Evolutionary conservation across 2,888 invertebrate genomes (phyloP), one percentile per base, ranked within the genome.

Genomic region (Epinotia brunnichana): DNA sequence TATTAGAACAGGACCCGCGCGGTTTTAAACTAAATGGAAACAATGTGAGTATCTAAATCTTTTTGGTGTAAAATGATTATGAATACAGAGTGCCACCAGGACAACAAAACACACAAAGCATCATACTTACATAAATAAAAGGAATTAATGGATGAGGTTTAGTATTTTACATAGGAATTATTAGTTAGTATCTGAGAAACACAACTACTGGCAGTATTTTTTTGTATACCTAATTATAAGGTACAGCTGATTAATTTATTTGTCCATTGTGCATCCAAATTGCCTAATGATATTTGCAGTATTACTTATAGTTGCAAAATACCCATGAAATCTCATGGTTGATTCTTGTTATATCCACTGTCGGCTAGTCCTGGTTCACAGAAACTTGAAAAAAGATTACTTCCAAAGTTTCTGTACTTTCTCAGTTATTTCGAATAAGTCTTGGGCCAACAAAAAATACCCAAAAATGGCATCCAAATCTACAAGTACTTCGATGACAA

Each of bases 201-300:
- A 21, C 21, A 21, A 21, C 54, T 54, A 54, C 54, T 21, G 19
- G 21, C 54, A 54, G 54, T 21, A 13, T 48, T 21, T 13, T 15
- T 54, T 54, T 21, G 19, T 17, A 21, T 24, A 56, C n/a, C n/a
- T n/a, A n/a, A n/a, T n/a, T n/a, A 24, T 57, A 29, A 57, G 15
- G 57, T n/a, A 57, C 57, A 57, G 57, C 57, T n/a, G 57, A 57
- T 29, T 29, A 29, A 29, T 57, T 57, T 48, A 7, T n/a, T 48
- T 48, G 7, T 13, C 15, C 5, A n/a, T 48, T 48, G 0, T 5
- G 15, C n/a, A 48, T 48, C 7, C n/a, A 48, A n/a, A 48, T n/a
- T 48, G 48, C 48, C 44, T 4, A 15, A 15, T 44, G 9, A 9
- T 35, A 35, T 9, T 35, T 35, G 9, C 9, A 9, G 35, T 35